These are phyloP conservation scores for Chascanopsetta lugubris DNA, from an alignment of 2,113 vertebrate genomes.

Conservation along the genomic window DNA sequence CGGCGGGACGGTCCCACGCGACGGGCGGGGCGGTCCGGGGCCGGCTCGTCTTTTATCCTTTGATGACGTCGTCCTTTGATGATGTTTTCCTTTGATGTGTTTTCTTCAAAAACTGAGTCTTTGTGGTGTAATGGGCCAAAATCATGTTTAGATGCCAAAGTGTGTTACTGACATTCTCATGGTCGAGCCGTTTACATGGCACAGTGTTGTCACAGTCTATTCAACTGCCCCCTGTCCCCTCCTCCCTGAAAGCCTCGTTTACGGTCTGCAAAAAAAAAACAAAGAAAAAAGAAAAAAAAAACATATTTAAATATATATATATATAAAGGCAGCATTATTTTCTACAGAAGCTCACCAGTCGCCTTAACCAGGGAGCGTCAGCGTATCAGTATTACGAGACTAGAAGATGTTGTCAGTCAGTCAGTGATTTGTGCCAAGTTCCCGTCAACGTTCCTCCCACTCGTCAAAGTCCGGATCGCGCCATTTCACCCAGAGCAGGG, in stretches of 20 bases:
- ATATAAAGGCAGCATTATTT: conserved; percentile 77
- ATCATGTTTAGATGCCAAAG: conserved; percentile 76
- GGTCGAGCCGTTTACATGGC: conserved; percentile 76
- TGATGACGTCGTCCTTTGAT: not conserved
- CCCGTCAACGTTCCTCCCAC: conserved; percentile 44
- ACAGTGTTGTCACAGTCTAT: conserved; percentile 71
- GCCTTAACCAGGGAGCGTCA: conserved; percentile 80
- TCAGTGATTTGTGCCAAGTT: conserved; percentile 66
- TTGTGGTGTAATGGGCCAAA: conserved; percentile 65
- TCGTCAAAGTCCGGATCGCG: conserved; percentile 25
- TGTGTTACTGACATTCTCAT: conserved; percentile 65
- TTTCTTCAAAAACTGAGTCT: conserved; percentile 46
- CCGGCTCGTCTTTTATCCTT: not conserved
- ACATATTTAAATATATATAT: no score
- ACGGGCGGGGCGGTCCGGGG: no score
- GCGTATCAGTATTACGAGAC: conserved; percentile 63
- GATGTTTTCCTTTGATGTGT: not conserved
- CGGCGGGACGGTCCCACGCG: not conserved
- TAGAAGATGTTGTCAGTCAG: conserved; percentile 59
- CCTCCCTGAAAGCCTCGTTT: conserved; percentile 75
- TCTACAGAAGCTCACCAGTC: conserved; percentile 80
- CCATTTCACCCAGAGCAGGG: conserved; percentile 28
- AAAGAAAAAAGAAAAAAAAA: conserved; percentile 18
- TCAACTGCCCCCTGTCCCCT: conserved; percentile 59
- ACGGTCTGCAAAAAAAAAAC: conserved; percentile 69